These are phyloP conservation scores for Glyptemys insculpta DNA, from an alignment of 2,797 vertebrate genomes.

Conservation along the genomic window DNA sequence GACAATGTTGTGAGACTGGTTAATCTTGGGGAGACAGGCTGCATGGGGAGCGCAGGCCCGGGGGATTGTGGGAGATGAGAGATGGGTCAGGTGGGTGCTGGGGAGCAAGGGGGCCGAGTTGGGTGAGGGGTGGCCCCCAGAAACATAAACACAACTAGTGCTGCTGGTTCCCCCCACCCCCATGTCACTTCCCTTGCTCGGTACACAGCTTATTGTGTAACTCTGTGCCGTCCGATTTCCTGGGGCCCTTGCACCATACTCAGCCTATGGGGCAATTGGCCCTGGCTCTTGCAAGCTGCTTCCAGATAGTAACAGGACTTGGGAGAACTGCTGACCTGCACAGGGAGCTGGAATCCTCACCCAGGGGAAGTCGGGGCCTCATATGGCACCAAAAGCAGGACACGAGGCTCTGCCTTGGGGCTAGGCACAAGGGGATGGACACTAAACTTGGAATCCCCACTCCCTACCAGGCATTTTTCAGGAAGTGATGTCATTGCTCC, in stretches of 20 bases:
- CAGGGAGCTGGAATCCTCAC: neutral
- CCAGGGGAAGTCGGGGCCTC: too few relatives aligned
- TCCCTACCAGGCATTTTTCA: too few relatives aligned
- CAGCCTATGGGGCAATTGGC: neutral
- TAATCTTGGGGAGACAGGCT: neutral
- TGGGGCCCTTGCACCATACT: neutral
- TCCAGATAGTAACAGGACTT: too few relatives aligned
- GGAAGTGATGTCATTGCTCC: too few relatives aligned
- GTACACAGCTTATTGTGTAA: neutral
- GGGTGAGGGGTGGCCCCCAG: neutral
- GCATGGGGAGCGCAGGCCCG: neutral
- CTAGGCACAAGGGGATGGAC: neutral
- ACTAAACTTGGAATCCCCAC: neutral
- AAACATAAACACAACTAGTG: neutral
- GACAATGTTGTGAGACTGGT: too few relatives aligned
- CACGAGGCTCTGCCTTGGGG: neutral
- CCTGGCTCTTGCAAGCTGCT: neutral
- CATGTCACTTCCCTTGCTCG: neutral
- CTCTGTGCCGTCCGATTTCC: neutral
- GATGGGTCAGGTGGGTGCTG: neutral
- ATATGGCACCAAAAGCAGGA: neutral
- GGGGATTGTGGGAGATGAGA: neutral
- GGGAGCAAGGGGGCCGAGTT: neutral
- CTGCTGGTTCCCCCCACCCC: neutral
- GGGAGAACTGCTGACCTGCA: neutral